phyloP scores from a whole-genome alignment of 2,888 invertebrate genomes.

The Cheilosia urbana region DNA sequence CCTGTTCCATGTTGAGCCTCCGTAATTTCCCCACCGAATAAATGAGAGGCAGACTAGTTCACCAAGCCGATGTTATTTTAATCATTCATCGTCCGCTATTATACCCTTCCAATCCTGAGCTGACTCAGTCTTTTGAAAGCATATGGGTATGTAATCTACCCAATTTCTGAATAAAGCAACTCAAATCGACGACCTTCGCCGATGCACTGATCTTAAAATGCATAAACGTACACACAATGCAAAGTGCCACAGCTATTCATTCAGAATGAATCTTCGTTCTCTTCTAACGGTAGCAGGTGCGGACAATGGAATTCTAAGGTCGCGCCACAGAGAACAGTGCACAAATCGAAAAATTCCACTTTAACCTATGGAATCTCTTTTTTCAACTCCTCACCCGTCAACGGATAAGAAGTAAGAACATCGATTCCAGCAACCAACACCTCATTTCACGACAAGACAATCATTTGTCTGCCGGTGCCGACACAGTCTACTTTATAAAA shows the following conservation, averaged over 20 bases:
- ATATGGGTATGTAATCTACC: too few relatives aligned
- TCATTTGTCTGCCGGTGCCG: slow-evolving; percentile 49
- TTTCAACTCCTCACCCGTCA: neutral
- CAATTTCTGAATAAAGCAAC: neutral
- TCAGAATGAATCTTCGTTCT: slow-evolving; percentile 47
- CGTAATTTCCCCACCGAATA: too few relatives aligned
- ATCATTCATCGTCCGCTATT: too few relatives aligned
- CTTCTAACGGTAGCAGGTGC: slow-evolving; percentile 57
- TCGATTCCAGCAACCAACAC: slow-evolving; percentile 60
- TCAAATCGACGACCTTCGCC: slow-evolving; percentile 34
- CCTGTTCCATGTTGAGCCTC: too few relatives aligned
- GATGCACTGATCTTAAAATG: slow-evolving; percentile 42
- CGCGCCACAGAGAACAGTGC: slow-evolving; percentile 47
- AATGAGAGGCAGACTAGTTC: too few relatives aligned
- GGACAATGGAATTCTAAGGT: slow-evolving; percentile 70
- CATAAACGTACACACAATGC: neutral
- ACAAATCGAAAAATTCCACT: slow-evolving; percentile 71
- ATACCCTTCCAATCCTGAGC: too few relatives aligned
- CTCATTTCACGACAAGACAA: slow-evolving; percentile 58
- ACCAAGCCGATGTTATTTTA: too few relatives aligned
- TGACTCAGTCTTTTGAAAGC: too few relatives aligned
- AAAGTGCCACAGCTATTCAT: slow-evolving; percentile 54
- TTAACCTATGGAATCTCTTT: slow-evolving; percentile 62
- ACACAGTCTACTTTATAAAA: slow-evolving; percentile 32
- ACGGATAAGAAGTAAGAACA: slow-evolving; percentile 38